Conservation (phyloP, 2,888 invertebrate genomes). For the Acrobeloides nanus region DNA sequence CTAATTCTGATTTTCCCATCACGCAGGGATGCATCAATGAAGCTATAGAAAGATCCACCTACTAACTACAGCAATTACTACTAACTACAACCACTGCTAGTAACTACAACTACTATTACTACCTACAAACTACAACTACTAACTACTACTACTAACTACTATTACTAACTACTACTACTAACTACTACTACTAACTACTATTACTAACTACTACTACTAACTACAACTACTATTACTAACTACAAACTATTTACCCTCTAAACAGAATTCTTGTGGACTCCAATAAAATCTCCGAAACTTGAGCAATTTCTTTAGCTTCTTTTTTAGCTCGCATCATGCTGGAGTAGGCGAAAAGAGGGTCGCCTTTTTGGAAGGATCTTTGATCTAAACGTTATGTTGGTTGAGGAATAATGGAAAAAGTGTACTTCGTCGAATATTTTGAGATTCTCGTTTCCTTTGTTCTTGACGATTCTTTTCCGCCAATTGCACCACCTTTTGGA, state of each 20-base stretch:
- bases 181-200: too few species aligned
- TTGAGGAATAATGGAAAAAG: slow-evolving; percentile 7
- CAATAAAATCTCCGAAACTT: slow-evolving; percentile 35
- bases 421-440: slow-evolving; percentile 40
- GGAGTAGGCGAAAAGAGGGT: slow-evolving; percentile 32
- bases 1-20: too few species aligned
- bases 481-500: slow-evolving; percentile 44
- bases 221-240: too few species aligned
- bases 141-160: too few species aligned
- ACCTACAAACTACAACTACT: too few species aligned
- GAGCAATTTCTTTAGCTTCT: slow-evolving; percentile 37
- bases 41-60: too few species aligned
- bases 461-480: slow-evolving; percentile 44
- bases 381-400: slow-evolving; percentile 22
- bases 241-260: slow-evolving; percentile 18
- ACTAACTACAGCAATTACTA: too few species aligned
- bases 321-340: slow-evolving; percentile 44
- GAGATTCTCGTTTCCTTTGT: slow-evolving; percentile 35
- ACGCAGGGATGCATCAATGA: too few species aligned
- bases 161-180: too few species aligned
- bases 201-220: too few species aligned
- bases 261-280: slow-evolving; percentile 32
- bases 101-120: too few species aligned
- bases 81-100: too few species aligned
- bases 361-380: slow-evolving; percentile 22